A percentile compares a stretch with the other conserved stretches of the same genome.
phyloP scores from a whole-genome alignment of 2,888 invertebrate genomes.

The Coelopa pilipes region DNA sequence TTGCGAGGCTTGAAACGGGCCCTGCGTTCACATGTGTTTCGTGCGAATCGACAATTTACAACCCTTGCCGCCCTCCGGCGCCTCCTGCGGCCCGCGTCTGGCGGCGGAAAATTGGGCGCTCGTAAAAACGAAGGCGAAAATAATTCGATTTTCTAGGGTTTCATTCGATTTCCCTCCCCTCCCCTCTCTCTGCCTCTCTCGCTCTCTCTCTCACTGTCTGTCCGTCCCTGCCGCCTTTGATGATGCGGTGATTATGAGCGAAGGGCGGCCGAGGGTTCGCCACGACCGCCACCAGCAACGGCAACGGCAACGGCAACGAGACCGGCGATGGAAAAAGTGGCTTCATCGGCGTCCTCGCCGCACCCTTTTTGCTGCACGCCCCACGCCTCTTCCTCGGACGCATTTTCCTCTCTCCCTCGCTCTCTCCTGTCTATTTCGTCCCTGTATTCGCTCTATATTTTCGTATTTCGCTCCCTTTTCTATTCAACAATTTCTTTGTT shows the following conservation, averaged over 20 bases:
- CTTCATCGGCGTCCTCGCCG: background rate
- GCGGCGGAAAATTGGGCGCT: background rate
- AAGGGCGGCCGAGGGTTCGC: background rate
- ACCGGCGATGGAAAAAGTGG: background rate
- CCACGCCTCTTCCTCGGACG: background rate
- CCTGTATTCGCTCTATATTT: too few relatives aligned
- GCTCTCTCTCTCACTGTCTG: conserved; percentile 1
- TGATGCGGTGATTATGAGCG: conserved; percentile 25
- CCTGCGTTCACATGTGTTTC: conserved; percentile 23
- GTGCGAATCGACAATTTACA: conserved; percentile 16
- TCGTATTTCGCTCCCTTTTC: background rate
- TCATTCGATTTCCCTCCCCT: background rate
- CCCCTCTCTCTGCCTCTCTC: background rate
- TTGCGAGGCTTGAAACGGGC: too few relatives aligned
- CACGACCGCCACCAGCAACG: background rate
- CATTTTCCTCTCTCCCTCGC: too few relatives aligned
- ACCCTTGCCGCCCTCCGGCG: background rate
- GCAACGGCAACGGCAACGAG: background rate
- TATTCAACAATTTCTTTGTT: background rate
- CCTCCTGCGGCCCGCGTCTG: background rate
- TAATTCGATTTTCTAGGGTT: conserved; percentile 36
- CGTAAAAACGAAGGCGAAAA: conserved; percentile 26
- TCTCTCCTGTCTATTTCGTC: too few relatives aligned
- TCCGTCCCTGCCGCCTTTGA: conserved; percentile 14
- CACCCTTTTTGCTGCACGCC: background rate